phyloP scores from a whole-genome alignment of 35 echinoderm and acorn worm species.

The Diadema setosum region DNA sequence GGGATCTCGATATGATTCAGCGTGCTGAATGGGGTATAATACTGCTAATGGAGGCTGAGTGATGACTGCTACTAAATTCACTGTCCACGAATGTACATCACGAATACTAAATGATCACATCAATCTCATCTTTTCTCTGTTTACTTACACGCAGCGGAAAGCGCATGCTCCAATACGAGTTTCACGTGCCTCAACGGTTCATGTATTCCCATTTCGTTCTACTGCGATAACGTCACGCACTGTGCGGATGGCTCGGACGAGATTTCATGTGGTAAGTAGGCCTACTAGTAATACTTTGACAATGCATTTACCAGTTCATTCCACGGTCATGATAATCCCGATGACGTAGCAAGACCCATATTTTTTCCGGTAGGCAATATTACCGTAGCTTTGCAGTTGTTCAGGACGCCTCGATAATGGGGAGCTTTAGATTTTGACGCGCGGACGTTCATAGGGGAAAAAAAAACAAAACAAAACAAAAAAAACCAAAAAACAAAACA shows the following conservation, averaged over 20 bases:
- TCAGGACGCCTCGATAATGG: too few species aligned
- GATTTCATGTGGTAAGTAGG: slow-evolving; percentile 75
- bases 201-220: slow-evolving; percentile 46
- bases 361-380: too few species aligned
- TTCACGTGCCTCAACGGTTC: slow-evolving; percentile 29
- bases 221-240: slow-evolving; percentile 61
- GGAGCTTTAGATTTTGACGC: too few species aligned
- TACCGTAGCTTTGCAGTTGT: too few species aligned
- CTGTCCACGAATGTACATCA: not conserved
- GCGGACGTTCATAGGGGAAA: too few species aligned
- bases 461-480: too few species aligned
- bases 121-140: not conserved
- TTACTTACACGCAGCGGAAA: not conserved
- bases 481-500: too few species aligned
- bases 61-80: not conserved
- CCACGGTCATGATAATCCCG: too few species aligned
- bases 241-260: slow-evolving; percentile 76
- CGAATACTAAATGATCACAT: not conserved
- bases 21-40: not conserved
- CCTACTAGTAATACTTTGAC: too few species aligned
- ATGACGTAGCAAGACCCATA: too few species aligned
- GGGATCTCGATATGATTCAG: not conserved
- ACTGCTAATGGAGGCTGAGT: not conserved
- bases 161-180: not conserved
- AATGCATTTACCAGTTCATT: too few species aligned